A percentile compares a stretch with the other conserved stretches of the same genome.
Conservation (phyloP, 2,888 invertebrate genomes). For the Leucophenga montana region DNA sequence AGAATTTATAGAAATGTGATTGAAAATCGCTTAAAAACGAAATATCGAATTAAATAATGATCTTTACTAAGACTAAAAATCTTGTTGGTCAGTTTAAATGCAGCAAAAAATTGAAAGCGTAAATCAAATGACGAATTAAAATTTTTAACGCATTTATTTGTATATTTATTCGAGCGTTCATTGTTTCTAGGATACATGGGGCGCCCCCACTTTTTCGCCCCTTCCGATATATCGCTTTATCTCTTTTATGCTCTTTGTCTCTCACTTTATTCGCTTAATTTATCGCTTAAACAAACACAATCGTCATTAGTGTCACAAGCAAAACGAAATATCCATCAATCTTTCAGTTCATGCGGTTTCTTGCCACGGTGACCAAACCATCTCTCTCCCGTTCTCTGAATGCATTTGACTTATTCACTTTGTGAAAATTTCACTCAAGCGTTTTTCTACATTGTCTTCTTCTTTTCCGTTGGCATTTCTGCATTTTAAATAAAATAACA, state of each 20-base stretch:
- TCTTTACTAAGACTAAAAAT: too few relatives aligned
- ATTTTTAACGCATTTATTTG: too few relatives aligned
- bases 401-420: conserved; percentile 16
- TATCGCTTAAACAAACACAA: conserved; percentile 55
- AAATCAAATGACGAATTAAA: too few relatives aligned
- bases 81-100: too few relatives aligned
- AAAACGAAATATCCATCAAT: conserved; percentile 58
- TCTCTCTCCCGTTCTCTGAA: neutral
- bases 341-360: conserved; percentile 43
- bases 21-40: too few relatives aligned
- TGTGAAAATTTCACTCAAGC: conserved; percentile 24
- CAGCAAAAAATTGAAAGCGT: too few relatives aligned
- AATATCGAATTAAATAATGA: too few relatives aligned
- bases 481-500: conserved; percentile 32
- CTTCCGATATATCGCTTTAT: neutral
- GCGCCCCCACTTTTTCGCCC: too few relatives aligned
- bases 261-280: conserved; percentile 47
- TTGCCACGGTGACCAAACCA: neutral
- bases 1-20: too few relatives aligned
- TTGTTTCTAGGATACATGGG: too few relatives aligned
- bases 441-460: conserved; percentile 26
- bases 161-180: too few relatives aligned
- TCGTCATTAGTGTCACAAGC: conserved; percentile 53
- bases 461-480: neutral
- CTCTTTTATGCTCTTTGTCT: conserved; percentile 16